These are phyloP conservation scores for Lomographa bimaculata DNA, from an alignment of 2,888 invertebrate genomes.

Conservation along the genomic window DNA sequence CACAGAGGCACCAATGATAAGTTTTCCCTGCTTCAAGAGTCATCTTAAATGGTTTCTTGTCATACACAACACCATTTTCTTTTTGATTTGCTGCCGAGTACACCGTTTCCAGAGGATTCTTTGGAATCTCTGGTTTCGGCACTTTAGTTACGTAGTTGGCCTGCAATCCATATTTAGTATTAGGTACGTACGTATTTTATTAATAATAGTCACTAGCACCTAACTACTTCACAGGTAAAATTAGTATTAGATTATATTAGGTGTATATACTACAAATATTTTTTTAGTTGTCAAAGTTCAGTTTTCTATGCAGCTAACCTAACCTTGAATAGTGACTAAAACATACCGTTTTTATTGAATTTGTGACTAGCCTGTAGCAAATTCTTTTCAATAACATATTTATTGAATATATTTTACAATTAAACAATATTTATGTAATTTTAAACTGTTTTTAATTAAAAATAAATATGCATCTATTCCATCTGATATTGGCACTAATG, in stretches of 20 bases:
- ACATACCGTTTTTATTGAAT: conserved; percentile 29
- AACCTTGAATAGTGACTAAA: not conserved
- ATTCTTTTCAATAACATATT: conserved; percentile 36
- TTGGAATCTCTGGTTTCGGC: conserved; percentile 85
- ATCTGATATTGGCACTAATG: too few species aligned
- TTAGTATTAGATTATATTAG: too few species aligned
- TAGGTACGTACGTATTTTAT: not conserved
- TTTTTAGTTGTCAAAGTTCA: too few species aligned
- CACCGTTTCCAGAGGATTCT: conserved; percentile 84
- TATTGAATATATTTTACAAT: too few species aligned
- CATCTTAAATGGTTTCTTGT: conserved; percentile 94
- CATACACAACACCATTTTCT: conserved; percentile 91
- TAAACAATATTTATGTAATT: too few species aligned
- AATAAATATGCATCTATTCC: too few species aligned
- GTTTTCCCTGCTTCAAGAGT: conserved; percentile 88
- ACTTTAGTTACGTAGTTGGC: conserved; percentile 63
- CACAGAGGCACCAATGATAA: conserved; percentile 97
- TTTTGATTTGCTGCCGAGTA: conserved; percentile 86
- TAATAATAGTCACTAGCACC: too few species aligned
- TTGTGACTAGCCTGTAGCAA: conserved; percentile 16
- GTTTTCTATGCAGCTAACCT: too few species aligned
- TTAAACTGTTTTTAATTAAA: too few species aligned
- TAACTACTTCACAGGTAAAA: too few species aligned
- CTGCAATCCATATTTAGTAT: conserved; percentile 36
- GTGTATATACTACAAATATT: too few species aligned